Evolutionary conservation across 2,888 invertebrate genomes (phyloP), one percentile per base, ranked within the genome.

Genomic region (Netelia virgata): DNA sequence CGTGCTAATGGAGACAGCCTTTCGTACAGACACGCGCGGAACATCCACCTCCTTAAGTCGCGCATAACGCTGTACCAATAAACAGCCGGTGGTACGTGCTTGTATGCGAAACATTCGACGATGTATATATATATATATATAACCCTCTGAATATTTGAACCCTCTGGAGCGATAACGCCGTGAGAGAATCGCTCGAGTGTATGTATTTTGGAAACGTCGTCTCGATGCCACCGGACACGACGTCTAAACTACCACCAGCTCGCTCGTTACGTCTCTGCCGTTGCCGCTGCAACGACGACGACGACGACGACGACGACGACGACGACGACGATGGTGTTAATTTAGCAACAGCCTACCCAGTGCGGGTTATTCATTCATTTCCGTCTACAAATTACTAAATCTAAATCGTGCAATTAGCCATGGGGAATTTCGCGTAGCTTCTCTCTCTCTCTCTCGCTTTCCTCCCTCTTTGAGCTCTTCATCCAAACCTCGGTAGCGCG

Each of bases 371-470:
- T 88, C 88, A 88, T 90, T 91, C 90, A 93, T 93, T 93, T 93
- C 93, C 93, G 92, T 89, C 89, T 85, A 84, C 88, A 92, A 92
- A 93, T 93, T 91, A 91, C 92, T 89, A 91, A 92, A 92, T 92
- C 91, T 90, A 92, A 92, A 93, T 92, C 91, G 89, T 84, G 84
- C 88, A 89, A 91, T 89, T 89, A 79, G 70, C 61, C 53, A 63
- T 63, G 63, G 50, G 55, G 63, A 59, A 75, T 75, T 70, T 81
- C 75, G 61, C 53, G 41, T 23, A 11, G 43, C 75, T 23, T 61
- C 18, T 61, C 61, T 61, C 23, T 61, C 23, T 23, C 55, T 61
- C 14, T 61, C 23, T 20, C 59, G 16, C 59, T 11, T 6, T 20
- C 20, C 10, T 61, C 61, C 9, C 20, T 20, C 61, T 61, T 23